Evolutionary conservation across 2,888 invertebrate genomes (phyloP).

Genomic region (Macrosiphum euphorbiae): DNA sequence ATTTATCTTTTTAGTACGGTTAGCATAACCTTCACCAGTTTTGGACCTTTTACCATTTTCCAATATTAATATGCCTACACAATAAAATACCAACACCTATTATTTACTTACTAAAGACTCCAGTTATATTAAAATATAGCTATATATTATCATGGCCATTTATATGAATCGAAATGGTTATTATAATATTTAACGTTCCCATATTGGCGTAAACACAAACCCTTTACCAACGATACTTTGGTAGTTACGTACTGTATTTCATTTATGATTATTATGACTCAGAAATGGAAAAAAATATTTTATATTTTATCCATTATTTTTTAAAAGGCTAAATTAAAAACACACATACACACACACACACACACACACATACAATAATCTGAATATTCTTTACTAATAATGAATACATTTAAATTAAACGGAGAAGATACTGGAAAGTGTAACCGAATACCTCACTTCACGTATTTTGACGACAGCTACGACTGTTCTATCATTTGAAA

Average conservation of each 20-base stretch:
- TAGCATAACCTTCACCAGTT: neutral
- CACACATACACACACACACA: neutral
- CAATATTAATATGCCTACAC: conserved; percentile 1
- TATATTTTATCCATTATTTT: neutral
- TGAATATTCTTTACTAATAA: neutral
- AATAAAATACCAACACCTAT: neutral
- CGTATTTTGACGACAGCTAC: neutral
- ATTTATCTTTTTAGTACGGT: conserved; percentile 26
- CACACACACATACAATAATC: too few species aligned
- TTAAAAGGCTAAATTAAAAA: neutral
- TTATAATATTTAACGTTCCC: neutral
- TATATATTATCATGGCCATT: neutral
- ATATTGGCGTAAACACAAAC: neutral
- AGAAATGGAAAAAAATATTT: neutral
- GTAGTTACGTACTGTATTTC: neutral
- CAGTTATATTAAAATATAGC: neutral
- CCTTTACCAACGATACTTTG: neutral
- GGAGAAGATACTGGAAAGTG: neutral
- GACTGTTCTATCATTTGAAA: neutral
- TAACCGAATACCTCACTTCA: neutral
- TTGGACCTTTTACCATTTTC: neutral
- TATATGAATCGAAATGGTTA: neutral
- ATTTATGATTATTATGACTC: neutral
- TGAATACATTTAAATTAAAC: neutral
- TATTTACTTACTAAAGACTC: neutral